These are phyloP conservation scores for Diachasmimorpha longicaudata DNA, from an alignment of 1,140 invertebrate genomes.

Conservation along the genomic window DNA sequence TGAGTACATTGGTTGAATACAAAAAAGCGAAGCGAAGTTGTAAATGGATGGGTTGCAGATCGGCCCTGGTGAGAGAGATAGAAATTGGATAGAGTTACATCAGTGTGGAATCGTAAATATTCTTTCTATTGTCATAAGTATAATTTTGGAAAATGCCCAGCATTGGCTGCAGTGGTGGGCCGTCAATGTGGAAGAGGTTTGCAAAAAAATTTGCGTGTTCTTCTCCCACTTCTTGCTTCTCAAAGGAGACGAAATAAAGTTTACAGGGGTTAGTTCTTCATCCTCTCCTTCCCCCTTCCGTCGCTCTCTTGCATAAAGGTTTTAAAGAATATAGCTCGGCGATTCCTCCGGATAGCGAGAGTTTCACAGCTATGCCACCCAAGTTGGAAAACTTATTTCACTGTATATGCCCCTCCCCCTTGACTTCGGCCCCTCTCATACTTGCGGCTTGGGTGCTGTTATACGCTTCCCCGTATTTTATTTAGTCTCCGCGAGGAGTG, in stretches of 20 bases:
- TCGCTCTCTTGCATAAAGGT: neutral
- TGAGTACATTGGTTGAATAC: neutral
- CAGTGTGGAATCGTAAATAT: neutral
- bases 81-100: neutral
- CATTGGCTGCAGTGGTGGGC: neutral
- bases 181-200: no score
- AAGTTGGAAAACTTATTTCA: slow-evolving; percentile 42
- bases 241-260: neutral
- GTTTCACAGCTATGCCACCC: slow-evolving; percentile 11
- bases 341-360: slow-evolving; percentile 25
- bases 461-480: slow-evolving; percentile 37
- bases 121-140: neutral
- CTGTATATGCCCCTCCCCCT: neutral
- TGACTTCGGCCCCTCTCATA: neutral
- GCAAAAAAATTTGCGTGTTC: no score
- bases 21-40: neutral
- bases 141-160: neutral
- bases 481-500: slow-evolving; percentile 27
- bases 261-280: neutral
- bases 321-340: slow-evolving; percentile 11
- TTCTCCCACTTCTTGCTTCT: no score
- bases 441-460: neutral
- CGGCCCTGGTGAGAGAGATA: neutral
- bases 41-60: neutral
- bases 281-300: no score